Evolutionary conservation across 1,140 invertebrate species (phyloP), one percentile per base, ranked within the genome.

Genomic region (Drosophila kikkawai): DNA sequence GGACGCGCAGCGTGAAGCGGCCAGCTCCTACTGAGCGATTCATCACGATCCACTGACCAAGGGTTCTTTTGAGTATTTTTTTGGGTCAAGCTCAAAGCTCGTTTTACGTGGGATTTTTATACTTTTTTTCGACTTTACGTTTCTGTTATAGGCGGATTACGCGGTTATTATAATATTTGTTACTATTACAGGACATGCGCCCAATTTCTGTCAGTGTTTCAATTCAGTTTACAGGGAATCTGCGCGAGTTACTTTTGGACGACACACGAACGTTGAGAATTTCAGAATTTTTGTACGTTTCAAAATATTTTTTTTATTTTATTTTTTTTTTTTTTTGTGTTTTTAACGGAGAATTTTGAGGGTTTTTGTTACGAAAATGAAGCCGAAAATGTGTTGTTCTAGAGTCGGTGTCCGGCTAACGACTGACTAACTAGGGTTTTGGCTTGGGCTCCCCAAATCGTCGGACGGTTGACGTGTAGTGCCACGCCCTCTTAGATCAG

Each of bases 371-470:
- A 7, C 22, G 3, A 34, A 53, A 70, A 29, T 26, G 5, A 29
- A 8, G 36, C 32, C 63, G n/a, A 36, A 47, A 11, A 22, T 47
- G 15, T 26, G 48, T n/a, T 41, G 44, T 41, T 41, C 15, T 1
- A 29, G 44, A 29, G 63, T 42, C 67, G n/a, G 47, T 6, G 45
- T 26, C 19, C n/a, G 51, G 53, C n/a, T 13, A 13, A 58, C 44
- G 53, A 71, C 69, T 71, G 66, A 39, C n/a, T 36, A 57, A 19
- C 3, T 15, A 32, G 57, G 37, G 15, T 5, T 26, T 0, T n/a
- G 26, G 6, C 0, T 7, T 2, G 11, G 5, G 36, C 15, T 26
- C 65, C 50, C 34, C 32, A 69, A 26, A 6, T 12, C 19, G 1
- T 0, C 3, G 9, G 12, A 3, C 22, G 22, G 45, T 9, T 69